These are phyloP conservation scores for Protonibea diacanthus DNA, from an alignment of 2,797 vertebrate genomes.

Conservation along the genomic window DNA sequence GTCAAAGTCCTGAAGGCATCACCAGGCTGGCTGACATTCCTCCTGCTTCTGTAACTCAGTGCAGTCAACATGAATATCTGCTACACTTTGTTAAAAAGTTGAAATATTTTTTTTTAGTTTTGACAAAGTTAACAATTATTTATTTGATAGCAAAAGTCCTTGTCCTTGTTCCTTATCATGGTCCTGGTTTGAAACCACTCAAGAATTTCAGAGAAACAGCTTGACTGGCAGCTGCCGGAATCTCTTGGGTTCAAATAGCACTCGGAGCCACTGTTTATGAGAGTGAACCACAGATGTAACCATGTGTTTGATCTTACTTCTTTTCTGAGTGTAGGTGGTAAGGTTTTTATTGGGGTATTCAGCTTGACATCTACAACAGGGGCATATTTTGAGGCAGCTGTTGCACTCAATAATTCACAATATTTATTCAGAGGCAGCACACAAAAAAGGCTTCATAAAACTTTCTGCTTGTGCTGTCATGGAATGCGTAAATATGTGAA, in stretches of 20 bases:
- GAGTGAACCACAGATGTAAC: slow-evolving; percentile 9
- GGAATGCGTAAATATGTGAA: slow-evolving; percentile 36
- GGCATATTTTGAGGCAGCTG: slow-evolving; percentile 64
- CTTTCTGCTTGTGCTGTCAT: slow-evolving; percentile 29
- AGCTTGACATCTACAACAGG: slow-evolving; percentile 55
- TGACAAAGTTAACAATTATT: background rate
- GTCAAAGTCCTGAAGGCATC: background rate
- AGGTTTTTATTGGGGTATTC: slow-evolving; percentile 36
- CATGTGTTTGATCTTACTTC: slow-evolving; percentile 18
- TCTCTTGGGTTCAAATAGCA: slow-evolving; percentile 3
- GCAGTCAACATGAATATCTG: background rate
- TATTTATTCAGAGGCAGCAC: slow-evolving; percentile 52
- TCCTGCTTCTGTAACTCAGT: background rate
- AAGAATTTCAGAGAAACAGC: background rate
- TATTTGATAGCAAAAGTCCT: background rate
- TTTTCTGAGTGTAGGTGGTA: slow-evolving; percentile 2
- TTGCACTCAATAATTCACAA: slow-evolving; percentile 64
- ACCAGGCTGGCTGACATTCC: background rate
- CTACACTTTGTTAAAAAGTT: background rate
- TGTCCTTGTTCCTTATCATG: background rate
- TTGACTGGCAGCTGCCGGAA: slow-evolving; percentile 18
- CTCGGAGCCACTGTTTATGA: slow-evolving; percentile 4
- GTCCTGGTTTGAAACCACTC: background rate
- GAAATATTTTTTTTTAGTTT: background rate
- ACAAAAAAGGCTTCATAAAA: slow-evolving; percentile 44